Base-by-base conservation (phyloP, 1,140 invertebrate genomes). In the Calosoma granatense region DNA sequence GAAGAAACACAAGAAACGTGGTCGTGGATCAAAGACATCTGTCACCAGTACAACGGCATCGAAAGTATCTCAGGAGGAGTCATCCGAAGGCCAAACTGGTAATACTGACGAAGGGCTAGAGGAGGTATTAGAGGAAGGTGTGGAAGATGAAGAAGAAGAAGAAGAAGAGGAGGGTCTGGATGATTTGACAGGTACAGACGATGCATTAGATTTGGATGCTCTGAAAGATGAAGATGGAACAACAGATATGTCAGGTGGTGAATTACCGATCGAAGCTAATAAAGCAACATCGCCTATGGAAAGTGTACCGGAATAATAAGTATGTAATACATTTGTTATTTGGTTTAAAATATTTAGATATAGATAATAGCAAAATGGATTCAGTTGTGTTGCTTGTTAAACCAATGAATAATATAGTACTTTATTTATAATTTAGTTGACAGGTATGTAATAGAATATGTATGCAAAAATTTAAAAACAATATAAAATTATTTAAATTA, bases 241-340 rank as follows among this genome's bases (percentile, higher is more conserved):
- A 51, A 20, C 43, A 6, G 14, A 6, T 51, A 51, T 17, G 4
- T 6, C 19, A 36, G 26, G 6, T 36, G 6, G 6, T 36, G 26
- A 6, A 36, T n/a, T n/a, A 20, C 26, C 53, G 12, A 59, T 43
- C n/a, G 64, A 52, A 39, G 56, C 36, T 19, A 65, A 67, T 61
- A 67, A 69, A 56, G 67, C 67, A 22, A 69, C 67, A 12, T 69
- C 67, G 11, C 65, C 67, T 3, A 61, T 66, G 20, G 53, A 9
- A 23, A 56, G 57, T 20, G 6, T n/a, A n/a, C n/a, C n/a, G n/a
- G n/a, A n/a, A n/a, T n/a, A n/a, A n/a, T n/a, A n/a, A n/a, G n/a
- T n/a, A n/a, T n/a, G n/a, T n/a, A n/a, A n/a, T n/a, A n/a, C n/a
- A n/a, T n/a, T n/a, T n/a, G n/a, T n/a, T n/a, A n/a, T n/a, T n/a